phyloP scores from a whole-genome alignment of 53 echinoderm and acorn worm genomes.

The Echinometra lucunter region DNA sequence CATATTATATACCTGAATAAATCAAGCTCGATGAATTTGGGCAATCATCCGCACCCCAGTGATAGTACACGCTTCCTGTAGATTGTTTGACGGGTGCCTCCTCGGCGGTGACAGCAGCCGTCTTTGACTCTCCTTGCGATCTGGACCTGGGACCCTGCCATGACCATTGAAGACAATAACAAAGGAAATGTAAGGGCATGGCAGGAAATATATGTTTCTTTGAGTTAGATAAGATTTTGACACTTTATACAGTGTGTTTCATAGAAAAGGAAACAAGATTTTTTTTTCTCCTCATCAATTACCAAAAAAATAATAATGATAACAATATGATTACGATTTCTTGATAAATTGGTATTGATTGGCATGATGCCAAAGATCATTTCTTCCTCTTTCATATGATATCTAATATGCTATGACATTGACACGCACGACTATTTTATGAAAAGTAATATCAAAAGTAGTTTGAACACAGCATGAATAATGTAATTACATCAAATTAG shows the following conservation, averaged over 20 bases:
- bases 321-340: background rate
- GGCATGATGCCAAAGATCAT: too few relatives aligned
- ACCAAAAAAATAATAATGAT: background rate
- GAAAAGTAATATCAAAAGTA: too few relatives aligned
- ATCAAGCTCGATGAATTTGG: conserved; percentile 24
- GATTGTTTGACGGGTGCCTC: background rate
- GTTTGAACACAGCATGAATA: too few relatives aligned
- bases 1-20: conserved; percentile 34
- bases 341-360: too few relatives aligned
- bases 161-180: background rate
- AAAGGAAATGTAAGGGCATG: background rate
- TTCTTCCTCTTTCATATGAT: too few relatives aligned
- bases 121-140: background rate
- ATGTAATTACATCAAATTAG: too few relatives aligned
- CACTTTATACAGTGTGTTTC: background rate
- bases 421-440: too few relatives aligned
- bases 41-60: conserved; percentile 22
- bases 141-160: background rate
- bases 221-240: background rate
- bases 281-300: background rate
- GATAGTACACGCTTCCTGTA: conserved; percentile 31
- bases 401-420: too few relatives aligned
- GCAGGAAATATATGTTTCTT: background rate
- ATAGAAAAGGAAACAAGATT: background rate
- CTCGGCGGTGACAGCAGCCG: background rate